A percentile compares a stretch with the other conserved stretches of the same genome.
These are phyloP conservation scores for Mamestra brassicae DNA, from an alignment of 2,888 invertebrate genomes.

Conservation along the genomic window DNA sequence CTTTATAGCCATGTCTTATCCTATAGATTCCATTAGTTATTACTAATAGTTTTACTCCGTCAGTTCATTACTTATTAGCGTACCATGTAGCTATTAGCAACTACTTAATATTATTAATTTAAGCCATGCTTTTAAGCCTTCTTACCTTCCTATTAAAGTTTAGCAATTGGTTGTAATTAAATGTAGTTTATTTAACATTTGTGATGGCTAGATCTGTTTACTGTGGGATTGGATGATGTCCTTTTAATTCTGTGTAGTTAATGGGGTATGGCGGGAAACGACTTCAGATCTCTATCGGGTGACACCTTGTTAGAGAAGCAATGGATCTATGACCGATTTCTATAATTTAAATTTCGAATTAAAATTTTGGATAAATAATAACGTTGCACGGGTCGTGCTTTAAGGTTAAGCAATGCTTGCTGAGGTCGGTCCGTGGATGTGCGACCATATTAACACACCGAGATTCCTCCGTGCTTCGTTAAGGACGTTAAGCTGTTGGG, in stretches of 20 bases:
- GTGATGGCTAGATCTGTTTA: slow-evolving; percentile 37
- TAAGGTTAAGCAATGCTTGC: too few species aligned
- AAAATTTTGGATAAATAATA: not conserved
- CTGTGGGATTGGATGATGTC: slow-evolving; percentile 40
- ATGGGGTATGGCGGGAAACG: slow-evolving; percentile 1
- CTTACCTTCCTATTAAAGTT: not conserved
- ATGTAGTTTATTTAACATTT: slow-evolving; percentile 45
- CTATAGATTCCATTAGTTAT: slow-evolving; percentile 34
- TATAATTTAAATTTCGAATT: not conserved
- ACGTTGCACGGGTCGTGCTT: too few species aligned
- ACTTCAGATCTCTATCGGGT: slow-evolving; percentile 4
- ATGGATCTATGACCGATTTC: not conserved
- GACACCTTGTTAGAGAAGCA: slow-evolving; percentile 6
- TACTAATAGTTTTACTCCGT: slow-evolving; percentile 31
- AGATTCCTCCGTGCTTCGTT: too few species aligned
- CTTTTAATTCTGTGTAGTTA: slow-evolving; percentile 33
- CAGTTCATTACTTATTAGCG: slow-evolving; percentile 10
- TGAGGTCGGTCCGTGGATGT: too few species aligned
- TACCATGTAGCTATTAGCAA: slow-evolving; percentile 27
- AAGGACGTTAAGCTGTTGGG: too few species aligned
- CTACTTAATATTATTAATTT: slow-evolving; percentile 24
- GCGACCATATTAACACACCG: too few species aligned
- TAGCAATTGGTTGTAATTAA: slow-evolving; percentile 28
- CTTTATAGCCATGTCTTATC: slow-evolving; percentile 37
- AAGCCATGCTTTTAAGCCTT: not conserved